phyloP scores from a whole-genome alignment of 2,797 vertebrate genomes.

The Tapera naevia region DNA sequence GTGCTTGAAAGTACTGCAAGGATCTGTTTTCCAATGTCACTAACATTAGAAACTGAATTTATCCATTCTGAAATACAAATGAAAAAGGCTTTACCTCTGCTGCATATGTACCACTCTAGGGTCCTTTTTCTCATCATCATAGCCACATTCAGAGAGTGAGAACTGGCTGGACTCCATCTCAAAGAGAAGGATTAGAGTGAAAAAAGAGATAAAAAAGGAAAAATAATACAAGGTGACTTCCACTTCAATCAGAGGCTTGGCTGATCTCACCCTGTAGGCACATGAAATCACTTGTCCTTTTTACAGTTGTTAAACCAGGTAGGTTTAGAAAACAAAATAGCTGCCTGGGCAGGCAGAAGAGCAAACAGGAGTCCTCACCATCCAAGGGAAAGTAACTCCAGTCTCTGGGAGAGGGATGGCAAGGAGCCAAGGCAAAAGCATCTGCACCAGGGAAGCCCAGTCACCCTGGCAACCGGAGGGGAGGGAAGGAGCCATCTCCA shows the following conservation, averaged over 20 bases:
- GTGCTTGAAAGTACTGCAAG: neutral
- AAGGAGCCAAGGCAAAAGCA: conserved; percentile 3
- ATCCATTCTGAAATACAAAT: neutral
- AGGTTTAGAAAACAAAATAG: neutral
- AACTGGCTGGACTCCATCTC: neutral
- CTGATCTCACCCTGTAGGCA: conserved; percentile 15
- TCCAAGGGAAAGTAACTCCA: neutral
- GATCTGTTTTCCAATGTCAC: neutral
- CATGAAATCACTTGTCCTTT: neutral
- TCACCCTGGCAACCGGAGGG: conserved; percentile 44
- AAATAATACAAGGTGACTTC: conserved; percentile 5
- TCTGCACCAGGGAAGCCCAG: conserved; percentile 29
- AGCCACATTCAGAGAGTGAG: neutral
- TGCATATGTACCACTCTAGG: neutral
- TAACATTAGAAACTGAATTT: neutral
- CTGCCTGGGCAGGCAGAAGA: neutral
- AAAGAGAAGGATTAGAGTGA: neutral
- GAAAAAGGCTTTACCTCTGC: conserved; percentile 51
- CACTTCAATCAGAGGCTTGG: neutral
- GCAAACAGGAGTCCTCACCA: neutral
- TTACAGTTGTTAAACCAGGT: neutral
- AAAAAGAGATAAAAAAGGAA: neutral
- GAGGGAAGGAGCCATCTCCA: neutral
- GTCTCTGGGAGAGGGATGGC: neutral
- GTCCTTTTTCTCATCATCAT: conserved; percentile 1